Evolutionary conservation across 2,888 invertebrate genomes (phyloP).

Genomic region (Vandiemenella viatica): DNA sequence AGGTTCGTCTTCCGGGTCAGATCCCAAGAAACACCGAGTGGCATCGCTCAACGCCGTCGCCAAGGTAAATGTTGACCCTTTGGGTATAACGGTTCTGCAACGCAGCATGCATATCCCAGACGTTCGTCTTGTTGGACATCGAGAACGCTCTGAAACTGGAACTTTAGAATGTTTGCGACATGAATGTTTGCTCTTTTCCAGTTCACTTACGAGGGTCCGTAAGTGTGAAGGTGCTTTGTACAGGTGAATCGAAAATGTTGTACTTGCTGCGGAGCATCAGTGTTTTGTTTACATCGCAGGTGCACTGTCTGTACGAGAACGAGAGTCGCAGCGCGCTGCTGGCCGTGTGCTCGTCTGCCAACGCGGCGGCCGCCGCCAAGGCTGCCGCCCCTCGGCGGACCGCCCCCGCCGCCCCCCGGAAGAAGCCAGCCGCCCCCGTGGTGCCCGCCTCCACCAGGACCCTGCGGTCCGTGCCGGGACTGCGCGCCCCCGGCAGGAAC

Average conservation of each 20-base stretch:
- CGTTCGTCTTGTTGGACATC: no score
- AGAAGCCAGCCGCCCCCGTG: slow-evolving; percentile 8
- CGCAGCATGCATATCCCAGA: no score
- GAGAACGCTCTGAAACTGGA: no score
- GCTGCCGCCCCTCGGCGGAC: neutral
- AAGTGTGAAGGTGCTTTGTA: no score
- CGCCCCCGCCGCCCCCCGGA: slow-evolving; percentile 9
- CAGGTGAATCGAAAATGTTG: no score
- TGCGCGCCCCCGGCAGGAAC: slow-evolving; percentile 63
- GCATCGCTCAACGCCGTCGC: slow-evolving; percentile 79
- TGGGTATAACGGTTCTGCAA: no score
- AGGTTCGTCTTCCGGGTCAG: slow-evolving; percentile 55
- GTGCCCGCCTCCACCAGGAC: slow-evolving; percentile 33
- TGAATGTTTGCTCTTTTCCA: no score
- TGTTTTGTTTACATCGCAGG: no score
- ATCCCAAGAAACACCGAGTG: slow-evolving; percentile 71
- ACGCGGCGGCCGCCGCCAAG: slow-evolving; percentile 6
- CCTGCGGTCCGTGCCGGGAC: slow-evolving; percentile 55
- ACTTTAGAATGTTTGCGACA: no score
- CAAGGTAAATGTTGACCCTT: slow-evolving; percentile 80
- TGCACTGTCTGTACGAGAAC: slow-evolving; percentile 81
- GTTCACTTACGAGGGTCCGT: no score
- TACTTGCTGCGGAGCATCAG: no score
- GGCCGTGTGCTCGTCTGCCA: slow-evolving; percentile 13
- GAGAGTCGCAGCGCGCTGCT: slow-evolving; percentile 36